A percentile compares a stretch with the other conserved stretches of the same genome.
Conservation (phyloP, 2,113 vertebrate species). For the Serilophus lunatus region DNA sequence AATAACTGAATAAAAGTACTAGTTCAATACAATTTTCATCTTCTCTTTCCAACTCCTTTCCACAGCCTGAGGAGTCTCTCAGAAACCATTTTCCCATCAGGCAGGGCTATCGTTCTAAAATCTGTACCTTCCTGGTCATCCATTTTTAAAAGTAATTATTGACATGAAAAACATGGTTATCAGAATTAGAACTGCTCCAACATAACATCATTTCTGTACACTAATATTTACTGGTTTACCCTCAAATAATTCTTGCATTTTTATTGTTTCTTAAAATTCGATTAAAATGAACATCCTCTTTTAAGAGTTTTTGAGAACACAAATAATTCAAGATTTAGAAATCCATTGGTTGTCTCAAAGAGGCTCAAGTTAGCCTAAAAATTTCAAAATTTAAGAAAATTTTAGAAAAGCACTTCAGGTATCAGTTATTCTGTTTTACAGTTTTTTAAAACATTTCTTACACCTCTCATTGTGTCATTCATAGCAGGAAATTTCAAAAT, state of each 20-base stretch:
- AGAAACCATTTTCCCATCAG: not conserved
- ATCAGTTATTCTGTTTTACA: not conserved
- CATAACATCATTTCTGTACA: not conserved
- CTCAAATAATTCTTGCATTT: not conserved
- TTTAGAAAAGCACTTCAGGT: not conserved
- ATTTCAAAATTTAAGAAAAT: not conserved
- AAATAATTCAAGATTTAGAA: not conserved
- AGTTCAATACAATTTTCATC: not conserved
- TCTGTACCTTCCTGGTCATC: not conserved
- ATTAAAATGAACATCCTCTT: not conserved
- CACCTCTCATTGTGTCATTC: not conserved
- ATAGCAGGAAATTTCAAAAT: not conserved
- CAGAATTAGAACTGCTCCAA: not conserved
- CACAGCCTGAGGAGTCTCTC: not conserved
- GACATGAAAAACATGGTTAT: not conserved
- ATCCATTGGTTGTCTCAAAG: not conserved
- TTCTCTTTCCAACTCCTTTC: not conserved
- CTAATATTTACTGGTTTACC: not conserved
- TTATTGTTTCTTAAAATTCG: not conserved
- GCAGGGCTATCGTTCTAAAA: not conserved
- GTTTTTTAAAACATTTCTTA: not conserved
- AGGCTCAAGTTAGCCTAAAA: not conserved
- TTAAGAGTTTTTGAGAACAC: not conserved
- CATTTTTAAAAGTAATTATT: not conserved
- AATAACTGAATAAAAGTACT: too few relatives aligned